Conservation (phyloP, 2,113 vertebrate species). For the Lamprotornis superbus region DNA sequence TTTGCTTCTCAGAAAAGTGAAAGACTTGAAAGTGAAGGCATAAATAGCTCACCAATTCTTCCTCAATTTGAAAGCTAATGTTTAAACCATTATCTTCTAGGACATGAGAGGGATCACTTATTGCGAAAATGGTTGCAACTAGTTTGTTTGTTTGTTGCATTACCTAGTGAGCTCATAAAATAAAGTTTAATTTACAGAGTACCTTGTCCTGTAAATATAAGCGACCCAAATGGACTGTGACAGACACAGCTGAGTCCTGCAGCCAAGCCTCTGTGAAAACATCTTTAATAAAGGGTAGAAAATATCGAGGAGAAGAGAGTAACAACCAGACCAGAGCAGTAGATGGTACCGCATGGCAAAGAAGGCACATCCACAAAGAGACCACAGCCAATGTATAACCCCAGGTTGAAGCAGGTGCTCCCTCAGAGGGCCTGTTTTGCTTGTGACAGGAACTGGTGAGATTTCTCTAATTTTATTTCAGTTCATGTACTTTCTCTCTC, state of each 20-base stretch:
- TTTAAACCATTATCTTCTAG: not conserved
- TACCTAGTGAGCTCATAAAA: not conserved
- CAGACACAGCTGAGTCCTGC: not conserved
- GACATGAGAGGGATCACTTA: not conserved
- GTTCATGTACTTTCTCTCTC: not conserved
- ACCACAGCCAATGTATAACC: fast-evolving
- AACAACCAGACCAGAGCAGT: fast-evolving
- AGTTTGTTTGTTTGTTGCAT: not conserved
- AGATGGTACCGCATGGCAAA: not conserved
- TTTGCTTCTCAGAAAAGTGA: not conserved
- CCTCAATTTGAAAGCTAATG: not conserved
- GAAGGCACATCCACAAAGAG: no score
- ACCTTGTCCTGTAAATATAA: not conserved
- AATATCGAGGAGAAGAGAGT: fast-evolving
- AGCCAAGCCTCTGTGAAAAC: not conserved
- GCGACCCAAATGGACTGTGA: fast-evolving
- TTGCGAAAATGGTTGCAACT: not conserved
- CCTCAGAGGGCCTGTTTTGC: not conserved
- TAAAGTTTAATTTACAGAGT: not conserved
- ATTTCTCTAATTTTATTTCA: not conserved
- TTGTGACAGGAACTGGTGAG: not conserved
- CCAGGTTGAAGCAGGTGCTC: not conserved
- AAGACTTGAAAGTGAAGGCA: not conserved
- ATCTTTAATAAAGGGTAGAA: not conserved
- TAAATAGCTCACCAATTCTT: not conserved